Base-by-base conservation (phyloP, 2,113 vertebrate species). In the Tragelaphus scriptus region DNA sequence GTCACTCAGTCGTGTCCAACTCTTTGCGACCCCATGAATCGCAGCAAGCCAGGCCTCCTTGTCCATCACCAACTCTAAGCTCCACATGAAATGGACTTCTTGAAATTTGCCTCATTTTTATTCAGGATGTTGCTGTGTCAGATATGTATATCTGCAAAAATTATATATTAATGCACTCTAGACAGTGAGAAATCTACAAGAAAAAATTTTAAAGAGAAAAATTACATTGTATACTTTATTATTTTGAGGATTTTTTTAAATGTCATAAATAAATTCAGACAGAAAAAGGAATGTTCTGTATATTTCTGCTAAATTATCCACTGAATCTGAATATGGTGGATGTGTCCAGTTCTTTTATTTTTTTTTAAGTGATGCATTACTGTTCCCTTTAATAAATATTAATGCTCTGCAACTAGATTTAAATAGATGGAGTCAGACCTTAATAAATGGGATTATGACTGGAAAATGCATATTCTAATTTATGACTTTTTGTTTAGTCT, bases 401-500 rank as follows among this genome's bases (percentile, higher is more conserved):
- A 94, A n/a, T 84, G 44, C 56, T 81, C 87, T 98, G 77, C 88
- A 97, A 97, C 75, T 95, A 96, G 95, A 91, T 97, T 97, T 95
- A 98, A 98, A 61, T 63, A 89, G 97, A 98, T 93, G 80, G 79
- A 98, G 91, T 91, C 96, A 98, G 75, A 95, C 56, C 92, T 95
- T 86, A 98, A 98, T 77, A 98, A 98, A 98, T 95, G 56, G 82
- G 80, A 89, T 82, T 86, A 97, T 96, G 96, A 98, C 51, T 61
- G 86, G 98, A 98, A 98, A 98, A 98, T 95, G 96, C 96, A 97
- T 97, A 95, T 96, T 19, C 80, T 98, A 98, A 97, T 98, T 98
- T 98, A 98, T 90, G 87, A 90, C 59, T 47, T 96, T 61, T 88
- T 96, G 71, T 65, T 86, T 93, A 75, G 61, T 95, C 97, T 95